Percentiles rank a stretch among this genome's conserved stretches.
Conservation (phyloP, 2,797 vertebrate species). For the Poecilia gillii region DNA sequence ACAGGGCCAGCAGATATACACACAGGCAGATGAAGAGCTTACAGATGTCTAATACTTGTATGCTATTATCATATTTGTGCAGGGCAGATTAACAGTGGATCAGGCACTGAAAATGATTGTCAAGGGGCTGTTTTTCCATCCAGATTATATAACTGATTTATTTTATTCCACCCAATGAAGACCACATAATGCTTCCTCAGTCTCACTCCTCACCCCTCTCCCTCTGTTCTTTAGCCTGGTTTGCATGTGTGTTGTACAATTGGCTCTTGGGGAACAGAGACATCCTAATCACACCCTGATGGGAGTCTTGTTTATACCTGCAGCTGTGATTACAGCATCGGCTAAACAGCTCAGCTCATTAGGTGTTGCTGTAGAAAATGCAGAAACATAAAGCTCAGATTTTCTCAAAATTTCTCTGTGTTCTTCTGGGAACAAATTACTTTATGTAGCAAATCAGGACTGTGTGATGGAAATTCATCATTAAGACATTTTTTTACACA, state of each 20-base stretch:
- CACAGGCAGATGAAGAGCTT: constrained; percentile 29
- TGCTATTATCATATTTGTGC: constrained; percentile 45
- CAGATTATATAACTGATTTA: constrained; percentile 63
- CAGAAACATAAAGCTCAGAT: constrained; percentile 9
- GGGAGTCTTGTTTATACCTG: constrained; percentile 58
- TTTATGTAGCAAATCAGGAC: constrained; percentile 26
- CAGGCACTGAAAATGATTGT: constrained; percentile 50
- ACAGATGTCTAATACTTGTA: constrained; percentile 14
- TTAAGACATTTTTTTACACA: constrained; percentile 23
- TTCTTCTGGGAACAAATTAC: constrained; percentile 19
- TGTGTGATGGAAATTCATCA: constrained; percentile 31
- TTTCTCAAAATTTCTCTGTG: constrained; percentile 15
- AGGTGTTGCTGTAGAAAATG: constrained; percentile 22
- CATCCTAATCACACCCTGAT: constrained; percentile 48
- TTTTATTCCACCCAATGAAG: constrained; percentile 44
- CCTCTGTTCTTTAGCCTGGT: constrained; percentile 21
- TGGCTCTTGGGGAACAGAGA: constrained; percentile 34
- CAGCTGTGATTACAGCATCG: constrained; percentile 52
- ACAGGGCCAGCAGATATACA: constrained; percentile 20
- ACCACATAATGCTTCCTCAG: constrained; percentile 35
- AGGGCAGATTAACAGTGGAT: constrained; percentile 50
- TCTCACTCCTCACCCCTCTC: background rate
- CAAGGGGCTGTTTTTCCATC: constrained; percentile 52
- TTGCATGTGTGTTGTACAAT: constrained; percentile 36
- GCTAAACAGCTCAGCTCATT: constrained; percentile 27